phyloP scores from a whole-genome alignment of 2,888 invertebrate genomes.

The Syrista parreyssii region DNA sequence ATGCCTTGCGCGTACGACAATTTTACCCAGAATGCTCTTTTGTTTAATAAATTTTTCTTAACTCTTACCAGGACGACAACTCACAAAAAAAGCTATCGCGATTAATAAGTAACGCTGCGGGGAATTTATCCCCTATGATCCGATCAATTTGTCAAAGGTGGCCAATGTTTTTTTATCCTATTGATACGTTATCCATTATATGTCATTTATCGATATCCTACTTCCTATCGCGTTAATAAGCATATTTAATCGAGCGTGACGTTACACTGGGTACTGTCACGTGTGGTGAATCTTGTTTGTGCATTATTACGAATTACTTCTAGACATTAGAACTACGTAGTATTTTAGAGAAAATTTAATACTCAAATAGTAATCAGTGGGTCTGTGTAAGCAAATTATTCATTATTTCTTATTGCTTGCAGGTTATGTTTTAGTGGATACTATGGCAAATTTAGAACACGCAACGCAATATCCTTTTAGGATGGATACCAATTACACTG shows the following conservation, averaged over 20 bases:
- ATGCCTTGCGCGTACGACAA: background rate
- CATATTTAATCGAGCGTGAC: background rate
- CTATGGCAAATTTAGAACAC: slow-evolving; percentile 25
- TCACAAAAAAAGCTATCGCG: background rate
- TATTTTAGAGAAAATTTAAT: background rate
- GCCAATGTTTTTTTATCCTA: background rate
- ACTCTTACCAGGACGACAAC: background rate
- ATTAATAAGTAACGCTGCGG: background rate
- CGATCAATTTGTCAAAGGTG: background rate
- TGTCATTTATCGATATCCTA: background rate
- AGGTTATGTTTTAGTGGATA: background rate
- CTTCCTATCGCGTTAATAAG: background rate
- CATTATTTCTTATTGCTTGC: background rate
- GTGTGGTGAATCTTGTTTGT: background rate
- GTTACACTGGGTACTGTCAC: background rate
- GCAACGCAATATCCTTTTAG: slow-evolving; percentile 27
- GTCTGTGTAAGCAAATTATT: background rate
- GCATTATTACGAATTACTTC: background rate
- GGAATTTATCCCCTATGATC: background rate
- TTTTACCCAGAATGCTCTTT: background rate
- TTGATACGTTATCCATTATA: background rate
- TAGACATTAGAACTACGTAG: background rate
- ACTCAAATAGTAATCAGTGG: background rate
- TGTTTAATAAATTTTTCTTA: background rate
- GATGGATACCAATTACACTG: slow-evolving; percentile 37